Evolutionary conservation across 2,888 invertebrate species (phyloP).

Genomic region (Lasioglossum morio): DNA sequence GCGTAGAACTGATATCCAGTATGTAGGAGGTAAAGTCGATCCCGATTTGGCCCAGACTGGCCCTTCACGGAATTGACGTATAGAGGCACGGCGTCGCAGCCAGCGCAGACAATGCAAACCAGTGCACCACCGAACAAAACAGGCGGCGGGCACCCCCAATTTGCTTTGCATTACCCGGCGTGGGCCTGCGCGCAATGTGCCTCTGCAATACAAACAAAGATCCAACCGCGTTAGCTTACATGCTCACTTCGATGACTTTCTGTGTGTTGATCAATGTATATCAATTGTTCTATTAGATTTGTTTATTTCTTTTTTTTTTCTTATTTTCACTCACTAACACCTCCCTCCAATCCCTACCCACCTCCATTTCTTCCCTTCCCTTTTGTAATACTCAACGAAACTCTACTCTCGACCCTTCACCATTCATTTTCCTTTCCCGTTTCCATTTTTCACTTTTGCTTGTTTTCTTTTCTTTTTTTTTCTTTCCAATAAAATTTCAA

Average conservation of each 20-base stretch:
- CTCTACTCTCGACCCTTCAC: conserved; percentile 21
- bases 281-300: conserved; percentile 50
- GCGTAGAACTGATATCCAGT: conserved; percentile 81
- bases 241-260: conserved; percentile 66
- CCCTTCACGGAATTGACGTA: conserved; percentile 82
- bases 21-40: conserved; percentile 77
- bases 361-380: background rate
- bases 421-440: background rate
- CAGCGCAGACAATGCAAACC: conserved; percentile 85
- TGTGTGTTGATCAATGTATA: conserved; percentile 65
- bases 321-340: background rate
- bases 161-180: conserved; percentile 85
- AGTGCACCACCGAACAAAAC: conserved; percentile 82
- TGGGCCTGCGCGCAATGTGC: conserved; percentile 85
- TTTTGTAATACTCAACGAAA: background rate
- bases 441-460: background rate
- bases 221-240: conserved; percentile 84
- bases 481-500: background rate
- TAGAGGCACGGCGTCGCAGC: conserved; percentile 85
- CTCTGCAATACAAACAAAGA: conserved; percentile 85
- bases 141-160: conserved; percentile 82
- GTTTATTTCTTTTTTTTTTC: conserved; percentile 9
- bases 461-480: background rate
- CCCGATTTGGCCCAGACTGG: conserved; percentile 79
- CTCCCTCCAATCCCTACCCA: background rate